Base-by-base conservation (phyloP, 2,113 vertebrate genomes). In the Pelobates fuscus region DNA sequence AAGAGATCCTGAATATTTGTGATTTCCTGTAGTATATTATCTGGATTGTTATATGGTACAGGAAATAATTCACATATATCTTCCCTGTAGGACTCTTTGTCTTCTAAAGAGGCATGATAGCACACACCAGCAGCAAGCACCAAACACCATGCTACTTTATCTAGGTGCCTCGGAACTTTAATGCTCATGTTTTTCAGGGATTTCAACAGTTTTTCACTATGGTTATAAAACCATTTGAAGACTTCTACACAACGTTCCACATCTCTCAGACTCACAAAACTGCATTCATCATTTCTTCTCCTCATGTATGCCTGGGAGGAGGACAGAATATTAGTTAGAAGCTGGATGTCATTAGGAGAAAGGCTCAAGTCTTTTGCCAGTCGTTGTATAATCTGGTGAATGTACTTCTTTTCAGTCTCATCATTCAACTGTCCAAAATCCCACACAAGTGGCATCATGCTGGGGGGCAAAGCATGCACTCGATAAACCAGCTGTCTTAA, bases 401-500 rank as follows among this genome's bases (percentile, higher is more conserved):
- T 95, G 67, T 96, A 93, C 70, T 89, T 89, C 77, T 87, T 91
- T 49, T 99, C 97, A 0, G 93, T 85, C 0, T 79, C 1, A 64
- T 90, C 81, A 64, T 93, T 93, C 78, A 99, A 86, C 70, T 98
- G 96, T 25, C 97, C 97, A 24, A 99, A 99, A 79, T 99, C 97
- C 97, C 96, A 99, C 27, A 99, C 95, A 26, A 99, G 80, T 0
- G 95, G 95, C 57, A 95, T 89, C 88, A 99, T 93, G 87, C 96
- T 97, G 15, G 95, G 95, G 0, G 96, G 97, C 65, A 99, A 91
- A 0, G 96, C 93, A 0, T 98, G 97, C 37, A 99, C 97, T 0
- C 97, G 91, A 77, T 99, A 99, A 14, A 99, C 97, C 0, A 99
- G 90, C 85, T 98, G 97, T 0, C 97, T 84, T 43, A 99, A 91